Conservation (phyloP, 2,888 invertebrate species). For the Cerastis rubricosa region DNA sequence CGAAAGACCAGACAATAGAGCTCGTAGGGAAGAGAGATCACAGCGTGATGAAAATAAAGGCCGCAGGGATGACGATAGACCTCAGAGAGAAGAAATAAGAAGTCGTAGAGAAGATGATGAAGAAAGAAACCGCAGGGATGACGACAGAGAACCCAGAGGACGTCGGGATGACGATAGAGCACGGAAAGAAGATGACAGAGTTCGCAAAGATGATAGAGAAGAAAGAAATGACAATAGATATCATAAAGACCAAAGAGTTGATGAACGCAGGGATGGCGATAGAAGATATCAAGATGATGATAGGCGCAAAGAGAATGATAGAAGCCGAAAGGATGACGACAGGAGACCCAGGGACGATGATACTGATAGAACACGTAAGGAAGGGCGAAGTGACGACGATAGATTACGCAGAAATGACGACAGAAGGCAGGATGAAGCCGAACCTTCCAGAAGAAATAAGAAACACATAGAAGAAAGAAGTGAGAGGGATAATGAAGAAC, state of each 20-base stretch:
- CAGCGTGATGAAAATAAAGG: conserved; percentile 37
- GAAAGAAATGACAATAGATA: conserved; percentile 38
- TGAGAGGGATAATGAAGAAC: conserved; percentile 49
- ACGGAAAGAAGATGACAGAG: conserved; percentile 42
- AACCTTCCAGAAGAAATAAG: conserved; percentile 52
- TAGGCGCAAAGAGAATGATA: conserved; percentile 41
- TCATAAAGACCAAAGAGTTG: conserved; percentile 54
- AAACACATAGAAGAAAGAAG: conserved; percentile 54
- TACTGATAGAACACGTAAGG: conserved; percentile 43
- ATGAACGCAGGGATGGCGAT: conserved; percentile 40
- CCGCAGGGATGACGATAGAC: conserved; percentile 36
- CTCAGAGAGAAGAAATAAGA: conserved; percentile 22
- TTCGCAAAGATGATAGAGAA: conserved; percentile 37
- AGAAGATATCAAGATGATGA: conserved; percentile 58
- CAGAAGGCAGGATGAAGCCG: conserved; percentile 47
- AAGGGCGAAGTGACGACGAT: conserved; percentile 46
- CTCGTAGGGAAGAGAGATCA: conserved; percentile 36
- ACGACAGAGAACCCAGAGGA: conserved; percentile 36
- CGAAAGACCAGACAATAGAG: conserved; percentile 39
- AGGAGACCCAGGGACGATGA: conserved; percentile 32
- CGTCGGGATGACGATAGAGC: conserved; percentile 27
- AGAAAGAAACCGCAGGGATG: conserved; percentile 33
- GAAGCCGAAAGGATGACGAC: conserved; percentile 35
- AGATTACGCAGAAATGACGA: conserved; percentile 54
- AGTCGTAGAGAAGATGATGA: conserved; percentile 30